Percentiles rank a stretch among this genome's conserved stretches.
Evolutionary conservation across 1,140 invertebrate species (phyloP).

Genomic region (Harpegnathos saltator): DNA sequence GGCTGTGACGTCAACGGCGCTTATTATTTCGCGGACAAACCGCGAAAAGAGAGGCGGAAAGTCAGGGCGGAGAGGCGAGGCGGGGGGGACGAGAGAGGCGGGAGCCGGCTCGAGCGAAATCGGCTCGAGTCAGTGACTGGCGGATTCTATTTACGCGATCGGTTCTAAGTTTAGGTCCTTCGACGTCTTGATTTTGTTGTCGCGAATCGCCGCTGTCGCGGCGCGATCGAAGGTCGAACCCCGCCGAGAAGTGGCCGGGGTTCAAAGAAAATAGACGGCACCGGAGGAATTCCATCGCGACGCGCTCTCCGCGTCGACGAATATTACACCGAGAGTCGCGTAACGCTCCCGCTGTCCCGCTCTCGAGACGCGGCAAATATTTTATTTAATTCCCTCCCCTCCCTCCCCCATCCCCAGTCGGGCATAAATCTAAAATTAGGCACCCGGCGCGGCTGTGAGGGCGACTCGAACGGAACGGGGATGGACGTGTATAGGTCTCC

Average conservation of each 20-base stretch:
- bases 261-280: conserved; percentile 32
- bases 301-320: not conserved
- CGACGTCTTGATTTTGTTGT: conserved; percentile 65
- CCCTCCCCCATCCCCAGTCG: no score
- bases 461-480: not conserved
- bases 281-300: conserved; percentile 5
- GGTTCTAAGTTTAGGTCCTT: conserved; percentile 68
- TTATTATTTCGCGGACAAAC: conserved; percentile 64
- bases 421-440: not conserved
- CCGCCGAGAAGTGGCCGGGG: conserved; percentile 31
- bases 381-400: not conserved
- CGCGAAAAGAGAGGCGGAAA: conserved; percentile 42
- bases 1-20: conserved; percentile 68
- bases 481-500: not conserved
- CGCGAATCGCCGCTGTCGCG: conserved; percentile 56
- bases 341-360: not conserved
- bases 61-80: conserved; percentile 48
- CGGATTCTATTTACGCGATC: conserved; percentile 71
- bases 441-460: no score
- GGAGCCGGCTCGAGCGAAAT: conserved; percentile 57
- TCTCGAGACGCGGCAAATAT: not conserved
- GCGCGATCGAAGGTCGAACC: conserved; percentile 61
- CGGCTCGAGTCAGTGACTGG: conserved; percentile 71
- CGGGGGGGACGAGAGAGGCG: conserved; percentile 36
- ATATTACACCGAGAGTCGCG: not conserved